Evolutionary conservation across 2,888 invertebrate species (phyloP), one percentile per base, ranked within the genome.

Genomic region (Myathropa florea): DNA sequence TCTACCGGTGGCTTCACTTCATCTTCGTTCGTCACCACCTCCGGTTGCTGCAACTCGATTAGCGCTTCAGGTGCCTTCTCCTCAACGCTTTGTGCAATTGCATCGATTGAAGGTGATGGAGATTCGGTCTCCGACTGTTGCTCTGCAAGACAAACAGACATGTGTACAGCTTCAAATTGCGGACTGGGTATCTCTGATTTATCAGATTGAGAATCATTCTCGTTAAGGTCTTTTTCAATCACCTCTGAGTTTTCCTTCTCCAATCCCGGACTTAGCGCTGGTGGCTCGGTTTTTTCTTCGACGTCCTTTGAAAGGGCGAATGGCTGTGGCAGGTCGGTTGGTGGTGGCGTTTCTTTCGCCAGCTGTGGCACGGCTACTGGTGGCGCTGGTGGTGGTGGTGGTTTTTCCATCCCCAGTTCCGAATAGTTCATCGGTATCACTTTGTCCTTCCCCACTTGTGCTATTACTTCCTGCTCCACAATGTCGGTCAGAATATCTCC

Each of bases 401-500:
- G 0, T 18, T 46, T 46, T 18, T 46, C 46, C 46, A 4, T 46
- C 2, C 6, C 46, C 46, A 46, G 7, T n/a, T n/a, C n/a, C n/a
- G n/a, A n/a, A 6, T 46, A 46, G n/a, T 3, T 3, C 18, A 46
- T 0, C 18, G 46, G 46, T 18, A 18, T 7, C 2, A 18, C 46
- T 18, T 46, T 46, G 18, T 46, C 46, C 46, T 46, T 46, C 18
- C 18, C 46, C n/a, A 46, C 55, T 23, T 67, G 53, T 30, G 23
- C 30, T 28, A 61, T 36, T 3, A 61, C 55, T 53, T 75, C 65
- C 46, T 79, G 72, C 26, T 68, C 79, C 21, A 75, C 68, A 18
- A 36, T 64, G 55, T 70, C 64, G 0, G 75, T 28, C 18, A 81
- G 53, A 4, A 81, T 63, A 26, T 81, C 76, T 21, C 80, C 57